phyloP scores from a whole-genome alignment of 2,888 invertebrate species.

The Choristoneura rosaceana region DNA sequence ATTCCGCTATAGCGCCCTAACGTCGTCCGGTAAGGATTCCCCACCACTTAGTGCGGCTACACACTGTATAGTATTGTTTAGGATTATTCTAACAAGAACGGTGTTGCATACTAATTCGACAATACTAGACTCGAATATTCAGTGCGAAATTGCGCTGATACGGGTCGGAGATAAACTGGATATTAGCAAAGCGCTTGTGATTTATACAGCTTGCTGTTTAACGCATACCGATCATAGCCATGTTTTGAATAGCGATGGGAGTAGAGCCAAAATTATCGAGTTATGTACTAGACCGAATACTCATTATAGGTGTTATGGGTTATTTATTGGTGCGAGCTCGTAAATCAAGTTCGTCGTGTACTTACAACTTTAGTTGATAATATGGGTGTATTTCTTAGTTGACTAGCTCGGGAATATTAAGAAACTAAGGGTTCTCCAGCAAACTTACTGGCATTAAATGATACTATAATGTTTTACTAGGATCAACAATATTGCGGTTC shows the following conservation, averaged over 20 bases:
- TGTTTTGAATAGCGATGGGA: conserved; percentile 29
- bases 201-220: conserved; percentile 53
- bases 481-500: neutral
- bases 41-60: conserved; percentile 22
- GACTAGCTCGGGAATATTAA: neutral
- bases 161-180: conserved; percentile 51
- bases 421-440: neutral
- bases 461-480: neutral
- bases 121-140: conserved; percentile 46
- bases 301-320: neutral
- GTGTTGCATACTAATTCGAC: conserved; percentile 52
- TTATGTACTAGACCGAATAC: neutral
- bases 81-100: conserved; percentile 51
- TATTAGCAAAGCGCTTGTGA: conserved; percentile 58
- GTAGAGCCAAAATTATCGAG: conserved; percentile 16
- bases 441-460: neutral
- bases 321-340: conserved; percentile 2
- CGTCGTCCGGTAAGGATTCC: conserved; percentile 31
- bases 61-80: conserved; percentile 46
- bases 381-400: neutral
- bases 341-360: conserved; percentile 5
- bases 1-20: conserved; percentile 12
- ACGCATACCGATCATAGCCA: conserved; percentile 52
- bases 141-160: conserved; percentile 46
- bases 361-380: neutral